Base-by-base conservation (phyloP, 2,888 invertebrate genomes). In the Nasonovia ribisnigri region DNA sequence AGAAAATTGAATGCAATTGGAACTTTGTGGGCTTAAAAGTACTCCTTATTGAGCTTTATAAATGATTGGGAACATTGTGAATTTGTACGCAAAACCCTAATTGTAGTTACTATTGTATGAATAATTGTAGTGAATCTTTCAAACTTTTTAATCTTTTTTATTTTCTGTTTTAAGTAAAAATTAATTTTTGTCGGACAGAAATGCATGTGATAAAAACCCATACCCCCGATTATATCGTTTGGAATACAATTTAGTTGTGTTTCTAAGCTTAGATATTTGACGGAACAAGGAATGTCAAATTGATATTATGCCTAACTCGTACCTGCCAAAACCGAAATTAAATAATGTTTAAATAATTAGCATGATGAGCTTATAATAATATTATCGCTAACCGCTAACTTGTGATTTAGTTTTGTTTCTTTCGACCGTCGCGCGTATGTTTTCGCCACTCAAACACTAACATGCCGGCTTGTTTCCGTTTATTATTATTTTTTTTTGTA, bases 401-500 rank as follows among this genome's bases (percentile, higher is more conserved):
- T 24, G 87, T 60, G 24, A 60, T 24, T 51, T 77, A 29, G 29
- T 93, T 84, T 26, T 84, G 36, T 90, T 91, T 91, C 57, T 90
- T 84, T n/a, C 67, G 36, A 36, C 6, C 20, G 36, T 36, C 36
- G 36, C 1, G 77, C 20, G 57, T 60, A 90, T 90, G 24, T 86
- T 87, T 86, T 87, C 60, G 87, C 94, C 88, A 88, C 94, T 86
- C 88, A 43, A 67, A 87, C 29, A 46, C 54, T 94, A 94, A 91
- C 84, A 84, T 67, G 60, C 84, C 88, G 88, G 84, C 84, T 92
- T 92, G 92, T 94, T 94, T 94, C 46, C 88, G 77, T 77, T 94
- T 54, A 91, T 89, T 94, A 57, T 94, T 92, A 26, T 77, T 77
- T 94, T 94, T 89, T 89, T 94, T 94, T 94, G 88, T 94, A 94